Evolutionary conservation across 2,797 vertebrate species (phyloP), one percentile per base, ranked within the genome.

Genomic region (Cossypha heuglini): DNA sequence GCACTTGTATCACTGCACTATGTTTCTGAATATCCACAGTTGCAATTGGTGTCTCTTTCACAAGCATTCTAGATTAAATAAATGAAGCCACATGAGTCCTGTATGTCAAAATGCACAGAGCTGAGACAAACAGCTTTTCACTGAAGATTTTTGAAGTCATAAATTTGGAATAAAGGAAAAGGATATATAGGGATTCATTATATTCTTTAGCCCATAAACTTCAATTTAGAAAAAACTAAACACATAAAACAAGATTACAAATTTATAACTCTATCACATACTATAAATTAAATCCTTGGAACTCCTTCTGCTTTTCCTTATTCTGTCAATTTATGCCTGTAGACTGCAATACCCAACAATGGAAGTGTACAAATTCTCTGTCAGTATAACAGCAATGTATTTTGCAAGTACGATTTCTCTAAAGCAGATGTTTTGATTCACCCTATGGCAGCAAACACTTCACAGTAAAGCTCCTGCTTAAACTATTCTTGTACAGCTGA

Each of bases 141-240:
- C n/a, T 62, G 49, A 83, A 74, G 35, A 86, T 19, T 59, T 54
- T 4, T 80, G 55, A 90, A 91, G 54, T 16, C 42, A 84, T 94
- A 94, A 90, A 95, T 76, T 26, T 58, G 42, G 18, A 85, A 83
- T 61, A 94, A 94, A 86, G 62, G 54, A 93, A 97, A 86, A 13
- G 7, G 2, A 93, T 81, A 67, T 18, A 75, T 9, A 67, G 29
- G 38, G 59, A 87, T 87, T 79, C 20, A 28, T 86, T 62, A 45
- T 24, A 40, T 22, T 87, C 38, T 64, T 62, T 16, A 37, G 40
- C 13, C 37, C 54, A 58, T 88, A 86, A 93, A 92, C 58, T 81
- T 82, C 91, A 79, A 66, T 75, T 95, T 92, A 84, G 49, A 93
- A 69, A 86, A 94, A 97, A 94, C 58, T 45, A 84, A 91, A 90